phyloP scores from a whole-genome alignment of 2,113 vertebrate genomes.

The Aythya baeri region DNA sequence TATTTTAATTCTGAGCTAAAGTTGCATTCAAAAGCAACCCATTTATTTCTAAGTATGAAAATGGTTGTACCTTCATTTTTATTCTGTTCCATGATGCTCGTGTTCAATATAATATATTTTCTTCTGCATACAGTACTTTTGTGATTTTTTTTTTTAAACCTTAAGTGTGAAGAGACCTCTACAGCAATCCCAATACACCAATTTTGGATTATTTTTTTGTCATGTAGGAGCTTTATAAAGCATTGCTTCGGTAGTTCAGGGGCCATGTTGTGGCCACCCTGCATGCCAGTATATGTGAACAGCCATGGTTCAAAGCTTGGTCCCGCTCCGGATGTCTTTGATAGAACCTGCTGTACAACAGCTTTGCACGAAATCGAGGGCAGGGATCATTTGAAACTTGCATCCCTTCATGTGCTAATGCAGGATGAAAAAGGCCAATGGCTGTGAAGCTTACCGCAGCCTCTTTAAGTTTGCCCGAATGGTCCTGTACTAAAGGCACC shows the following conservation, averaged over 20 bases:
- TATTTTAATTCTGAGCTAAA: neutral
- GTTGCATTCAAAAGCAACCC: neutral
- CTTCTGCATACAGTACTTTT: neutral
- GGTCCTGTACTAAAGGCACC: neutral
- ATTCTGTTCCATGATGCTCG: neutral
- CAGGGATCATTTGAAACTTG: neutral
- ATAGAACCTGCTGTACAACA: neutral
- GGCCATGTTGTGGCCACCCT: rapidly evolving
- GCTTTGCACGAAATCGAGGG: neutral
- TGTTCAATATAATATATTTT: neutral
- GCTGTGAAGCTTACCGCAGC: neutral
- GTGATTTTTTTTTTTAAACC: neutral
- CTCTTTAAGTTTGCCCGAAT: neutral
- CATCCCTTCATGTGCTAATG: neutral
- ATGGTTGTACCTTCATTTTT: neutral
- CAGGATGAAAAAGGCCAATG: neutral
- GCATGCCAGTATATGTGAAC: rapidly evolving
- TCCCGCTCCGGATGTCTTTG: neutral
- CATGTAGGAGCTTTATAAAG: neutral
- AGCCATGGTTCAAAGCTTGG: rapidly evolving
- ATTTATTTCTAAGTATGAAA: neutral
- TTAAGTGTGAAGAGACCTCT: neutral
- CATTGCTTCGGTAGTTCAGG: neutral
- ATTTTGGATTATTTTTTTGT: neutral
- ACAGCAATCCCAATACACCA: neutral